These are phyloP conservation scores for Amphipyra berbera DNA, from an alignment of 2,888 invertebrate genomes.

Conservation along the genomic window DNA sequence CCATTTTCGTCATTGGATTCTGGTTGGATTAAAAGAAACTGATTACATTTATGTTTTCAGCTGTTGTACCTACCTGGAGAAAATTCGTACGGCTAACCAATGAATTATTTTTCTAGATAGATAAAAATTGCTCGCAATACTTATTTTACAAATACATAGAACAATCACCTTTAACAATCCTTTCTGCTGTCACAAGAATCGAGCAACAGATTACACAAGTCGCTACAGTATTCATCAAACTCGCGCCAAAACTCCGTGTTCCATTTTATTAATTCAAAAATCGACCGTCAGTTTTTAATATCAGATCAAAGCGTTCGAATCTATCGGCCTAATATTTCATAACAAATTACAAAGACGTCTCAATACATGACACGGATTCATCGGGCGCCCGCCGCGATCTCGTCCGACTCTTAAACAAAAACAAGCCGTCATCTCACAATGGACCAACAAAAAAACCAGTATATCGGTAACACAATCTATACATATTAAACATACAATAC, in stretches of 20 bases:
- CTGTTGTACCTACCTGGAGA: not conserved
- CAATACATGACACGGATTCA: constrained; percentile 71
- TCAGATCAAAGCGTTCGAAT: constrained; percentile 52
- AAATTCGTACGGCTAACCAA: not conserved
- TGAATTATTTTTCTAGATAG: not conserved
- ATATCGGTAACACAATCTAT: constrained; percentile 89
- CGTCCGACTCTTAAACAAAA: constrained; percentile 70
- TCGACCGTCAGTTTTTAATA: constrained; percentile 47
- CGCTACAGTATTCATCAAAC: not conserved
- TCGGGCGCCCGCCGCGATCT: constrained; percentile 67
- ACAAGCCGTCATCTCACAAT: constrained; percentile 77
- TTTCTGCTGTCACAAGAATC: not conserved
- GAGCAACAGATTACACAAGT: constrained; percentile 9
- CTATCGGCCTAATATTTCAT: constrained; percentile 77
- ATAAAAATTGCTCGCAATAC: not conserved
- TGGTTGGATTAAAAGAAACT: not conserved
- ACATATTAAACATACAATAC: constrained; percentile 88
- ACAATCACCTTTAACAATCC: not conserved
- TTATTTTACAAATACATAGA: not conserved
- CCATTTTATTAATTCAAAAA: constrained; percentile 52
- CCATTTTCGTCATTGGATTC: no score
- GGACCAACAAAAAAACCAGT: constrained; percentile 79
- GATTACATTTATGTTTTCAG: not conserved
- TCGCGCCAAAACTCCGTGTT: constrained; percentile 47
- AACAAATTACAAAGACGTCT: constrained; percentile 81